Percentiles rank a stretch among this genome's conserved stretches.
Evolutionary conservation across 1,140 invertebrate genomes (phyloP).

Genomic region (Musca vetustissima): DNA sequence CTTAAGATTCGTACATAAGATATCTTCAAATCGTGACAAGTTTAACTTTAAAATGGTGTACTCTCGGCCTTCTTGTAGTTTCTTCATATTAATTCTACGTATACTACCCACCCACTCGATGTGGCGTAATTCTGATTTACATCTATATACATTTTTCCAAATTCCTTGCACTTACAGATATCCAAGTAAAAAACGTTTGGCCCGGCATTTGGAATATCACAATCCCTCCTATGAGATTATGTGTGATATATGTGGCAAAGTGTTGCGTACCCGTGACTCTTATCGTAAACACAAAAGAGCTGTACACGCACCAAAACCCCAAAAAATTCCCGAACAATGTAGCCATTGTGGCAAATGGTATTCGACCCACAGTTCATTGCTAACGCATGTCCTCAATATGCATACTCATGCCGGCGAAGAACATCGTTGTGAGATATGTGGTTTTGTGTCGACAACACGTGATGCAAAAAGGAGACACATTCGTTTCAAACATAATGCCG

Average conservation of each 20-base stretch:
- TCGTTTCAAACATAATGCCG: slow-evolving; percentile 34
- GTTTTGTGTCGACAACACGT: background rate
- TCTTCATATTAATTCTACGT: too few species aligned
- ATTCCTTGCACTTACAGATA: slow-evolving; percentile 1
- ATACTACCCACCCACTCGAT: too few species aligned
- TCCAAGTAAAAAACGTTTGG: background rate
- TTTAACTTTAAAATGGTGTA: too few species aligned
- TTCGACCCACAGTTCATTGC: background rate
- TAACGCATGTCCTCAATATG: background rate
- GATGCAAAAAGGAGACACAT: background rate
- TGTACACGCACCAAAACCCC: slow-evolving; percentile 35
- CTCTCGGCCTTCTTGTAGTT: too few species aligned
- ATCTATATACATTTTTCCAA: background rate
- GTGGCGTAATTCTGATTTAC: too few species aligned
- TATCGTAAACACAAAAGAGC: slow-evolving; percentile 30
- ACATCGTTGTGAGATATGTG: slow-evolving; percentile 7
- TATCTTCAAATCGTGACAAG: too few species aligned
- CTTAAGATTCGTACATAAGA: too few species aligned
- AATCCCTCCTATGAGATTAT: background rate
- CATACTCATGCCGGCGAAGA: background rate
- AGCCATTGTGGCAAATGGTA: slow-evolving; percentile 34
- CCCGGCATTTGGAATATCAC: background rate
- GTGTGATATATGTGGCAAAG: slow-evolving; percentile 41
- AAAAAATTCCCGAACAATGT: slow-evolving; percentile 42
- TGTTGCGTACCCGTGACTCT: slow-evolving; percentile 42